Evolutionary conservation across 2,113 vertebrate genomes (phyloP).

Genomic region (Mugil cephalus): DNA sequence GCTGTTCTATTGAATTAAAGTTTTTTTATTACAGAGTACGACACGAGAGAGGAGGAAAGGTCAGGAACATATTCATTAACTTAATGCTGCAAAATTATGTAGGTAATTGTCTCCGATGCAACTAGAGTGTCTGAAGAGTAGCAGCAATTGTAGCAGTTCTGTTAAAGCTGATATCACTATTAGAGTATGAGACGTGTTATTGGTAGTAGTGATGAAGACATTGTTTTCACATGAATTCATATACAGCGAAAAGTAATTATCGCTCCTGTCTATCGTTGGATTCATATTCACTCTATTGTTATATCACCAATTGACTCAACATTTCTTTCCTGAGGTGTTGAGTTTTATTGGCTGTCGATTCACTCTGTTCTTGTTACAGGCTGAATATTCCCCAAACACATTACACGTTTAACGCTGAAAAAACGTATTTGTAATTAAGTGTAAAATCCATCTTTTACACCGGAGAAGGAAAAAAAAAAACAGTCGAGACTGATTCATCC

Average conservation of each 20-base stretch:
- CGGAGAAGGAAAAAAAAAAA: no score
- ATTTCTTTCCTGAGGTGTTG: no score
- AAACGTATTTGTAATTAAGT: not conserved
- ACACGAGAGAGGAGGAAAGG: slow-evolving; percentile 6
- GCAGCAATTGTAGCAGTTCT: not conserved
- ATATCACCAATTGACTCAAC: not conserved
- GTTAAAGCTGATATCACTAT: not conserved
- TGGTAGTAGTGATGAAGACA: not conserved
- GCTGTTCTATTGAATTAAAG: slow-evolving; percentile 48
- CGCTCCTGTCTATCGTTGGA: not conserved
- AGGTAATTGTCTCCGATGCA: not conserved
- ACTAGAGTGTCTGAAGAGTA: no score
- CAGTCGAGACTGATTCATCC: no score
- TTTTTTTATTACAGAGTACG: slow-evolving; percentile 28
- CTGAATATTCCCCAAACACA: not conserved
- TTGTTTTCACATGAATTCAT: not conserved
- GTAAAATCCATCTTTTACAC: not conserved
- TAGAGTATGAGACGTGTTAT: not conserved
- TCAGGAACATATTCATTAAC: slow-evolving; percentile 3
- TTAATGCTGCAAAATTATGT: not conserved
- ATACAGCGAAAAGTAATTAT: not conserved
- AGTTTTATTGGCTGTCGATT: no score
- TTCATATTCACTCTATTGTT: slow-evolving; percentile 18
- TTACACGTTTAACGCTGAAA: not conserved
- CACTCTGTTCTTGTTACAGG: not conserved